Conservation (phyloP, 2,888 invertebrate species). For the Rhamphomyia laevipes region DNA sequence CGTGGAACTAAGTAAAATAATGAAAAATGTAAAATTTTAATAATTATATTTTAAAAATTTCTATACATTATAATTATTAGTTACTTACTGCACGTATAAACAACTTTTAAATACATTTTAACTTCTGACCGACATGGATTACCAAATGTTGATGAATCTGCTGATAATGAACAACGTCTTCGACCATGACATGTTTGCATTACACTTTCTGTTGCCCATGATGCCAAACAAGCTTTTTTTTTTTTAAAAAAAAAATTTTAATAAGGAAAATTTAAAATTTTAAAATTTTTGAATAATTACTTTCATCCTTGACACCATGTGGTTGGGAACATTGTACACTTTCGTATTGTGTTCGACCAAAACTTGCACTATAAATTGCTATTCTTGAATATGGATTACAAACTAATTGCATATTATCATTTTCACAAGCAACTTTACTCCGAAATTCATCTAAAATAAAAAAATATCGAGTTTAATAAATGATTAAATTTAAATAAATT, state of each 20-base stretch:
- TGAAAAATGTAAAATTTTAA: neutral
- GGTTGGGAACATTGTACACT: conserved; percentile 77
- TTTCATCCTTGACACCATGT: conserved; percentile 67
- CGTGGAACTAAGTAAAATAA: conserved; percentile 53
- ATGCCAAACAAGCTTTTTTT: conserved; percentile 67
- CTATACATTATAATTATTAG: no score
- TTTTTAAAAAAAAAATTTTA: neutral
- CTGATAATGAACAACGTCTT: conserved; percentile 63
- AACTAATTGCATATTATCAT: conserved; percentile 73
- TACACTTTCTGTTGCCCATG: conserved; percentile 82
- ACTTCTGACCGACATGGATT: conserved; percentile 69
- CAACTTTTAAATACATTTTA: conserved; percentile 73
- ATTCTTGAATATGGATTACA: conserved; percentile 81
- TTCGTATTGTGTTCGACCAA: conserved; percentile 79
- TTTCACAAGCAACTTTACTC: conserved; percentile 87
- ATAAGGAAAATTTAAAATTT: neutral
- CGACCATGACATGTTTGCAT: conserved; percentile 80
- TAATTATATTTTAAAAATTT: neutral
- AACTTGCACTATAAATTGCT: conserved; percentile 86
- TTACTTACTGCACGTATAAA: conserved; percentile 75
- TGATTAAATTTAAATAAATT: neutral
- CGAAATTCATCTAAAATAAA: conserved; percentile 86
- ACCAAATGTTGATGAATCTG: conserved; percentile 72
- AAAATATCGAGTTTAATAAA: conserved; percentile 15
- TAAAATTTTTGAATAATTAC: conserved; percentile 42